phyloP scores from a whole-genome alignment of 2,113 vertebrate species.

The Oceanites oceanicus region DNA sequence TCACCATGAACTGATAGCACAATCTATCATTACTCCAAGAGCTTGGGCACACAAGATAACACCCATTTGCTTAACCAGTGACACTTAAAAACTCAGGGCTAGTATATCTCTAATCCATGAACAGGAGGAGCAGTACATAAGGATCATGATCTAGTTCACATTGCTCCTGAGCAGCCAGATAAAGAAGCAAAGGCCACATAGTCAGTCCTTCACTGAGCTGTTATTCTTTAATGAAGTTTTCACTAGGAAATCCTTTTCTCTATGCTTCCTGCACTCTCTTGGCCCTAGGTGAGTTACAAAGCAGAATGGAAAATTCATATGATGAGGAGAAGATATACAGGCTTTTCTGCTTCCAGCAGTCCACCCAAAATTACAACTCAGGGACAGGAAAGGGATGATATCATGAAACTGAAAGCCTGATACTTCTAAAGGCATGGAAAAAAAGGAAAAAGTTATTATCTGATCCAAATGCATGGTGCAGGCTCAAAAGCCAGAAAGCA shows the following conservation, averaged over 20 bases:
- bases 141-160: neutral
- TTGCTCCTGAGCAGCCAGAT: neutral
- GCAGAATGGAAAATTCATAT: neutral
- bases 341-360: conserved; percentile 30
- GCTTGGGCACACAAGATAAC: neutral
- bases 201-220: neutral
- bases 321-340: conserved; percentile 1
- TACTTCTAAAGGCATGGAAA: neutral
- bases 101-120: neutral
- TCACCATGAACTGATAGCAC: neutral
- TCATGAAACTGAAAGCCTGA: neutral
- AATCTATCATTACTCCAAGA: neutral
- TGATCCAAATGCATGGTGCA: neutral
- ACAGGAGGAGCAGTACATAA: neutral
- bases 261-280: neutral
- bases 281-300: conserved; percentile 11
- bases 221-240: neutral
- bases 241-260: neutral
- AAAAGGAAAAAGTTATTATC: neutral
- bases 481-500: conserved; percentile 17
- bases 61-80: neutral
- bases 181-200: neutral
- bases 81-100: neutral
- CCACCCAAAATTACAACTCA: conserved; percentile 52
- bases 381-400: conserved; percentile 35